A percentile compares a stretch with the other conserved stretches of the same genome.
phyloP scores from a whole-genome alignment of 2,888 invertebrate species.

The Salticus scenicus region DNA sequence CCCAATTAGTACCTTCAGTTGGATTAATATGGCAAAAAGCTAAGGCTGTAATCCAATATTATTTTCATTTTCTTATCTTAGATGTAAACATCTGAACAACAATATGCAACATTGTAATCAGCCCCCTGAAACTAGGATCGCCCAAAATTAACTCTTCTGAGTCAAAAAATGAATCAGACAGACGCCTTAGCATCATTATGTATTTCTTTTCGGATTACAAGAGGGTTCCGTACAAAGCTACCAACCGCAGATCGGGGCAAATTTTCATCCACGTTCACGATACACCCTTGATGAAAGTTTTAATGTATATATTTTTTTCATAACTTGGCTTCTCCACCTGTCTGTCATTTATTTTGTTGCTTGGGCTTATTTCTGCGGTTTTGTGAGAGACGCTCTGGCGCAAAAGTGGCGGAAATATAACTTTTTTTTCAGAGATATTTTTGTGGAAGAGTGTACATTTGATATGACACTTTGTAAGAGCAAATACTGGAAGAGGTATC shows the following conservation, averaged over 20 bases:
- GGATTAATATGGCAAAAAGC: neutral
- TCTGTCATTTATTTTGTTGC: constrained; percentile 55
- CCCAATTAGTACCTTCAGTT: neutral
- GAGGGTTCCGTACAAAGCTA: neutral
- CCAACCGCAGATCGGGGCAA: constrained; percentile 18
- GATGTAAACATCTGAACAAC: too few relatives aligned
- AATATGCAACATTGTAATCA: neutral
- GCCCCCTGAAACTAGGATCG: neutral
- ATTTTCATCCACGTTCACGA: constrained; percentile 20
- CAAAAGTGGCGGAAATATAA: constrained; percentile 57
- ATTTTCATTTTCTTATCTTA: too few relatives aligned
- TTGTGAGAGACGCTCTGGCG: constrained; percentile 47
- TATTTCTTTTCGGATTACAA: neutral
- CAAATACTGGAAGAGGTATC: neutral
- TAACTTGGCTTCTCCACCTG: constrained; percentile 39
- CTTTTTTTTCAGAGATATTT: constrained; percentile 7
- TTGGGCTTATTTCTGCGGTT: constrained; percentile 47
- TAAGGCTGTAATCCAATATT: too few relatives aligned
- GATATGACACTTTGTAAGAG: neutral
- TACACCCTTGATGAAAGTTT: constrained; percentile 28
- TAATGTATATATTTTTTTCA: constrained; percentile 23
- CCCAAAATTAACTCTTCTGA: neutral
- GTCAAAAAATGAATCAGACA: constrained; percentile 4
- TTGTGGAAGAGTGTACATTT: neutral
- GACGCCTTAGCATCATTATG: constrained; percentile 9